Evolutionary conservation across 2,888 invertebrate species (phyloP).

Genomic region (Drosophila ochracea): DNA sequence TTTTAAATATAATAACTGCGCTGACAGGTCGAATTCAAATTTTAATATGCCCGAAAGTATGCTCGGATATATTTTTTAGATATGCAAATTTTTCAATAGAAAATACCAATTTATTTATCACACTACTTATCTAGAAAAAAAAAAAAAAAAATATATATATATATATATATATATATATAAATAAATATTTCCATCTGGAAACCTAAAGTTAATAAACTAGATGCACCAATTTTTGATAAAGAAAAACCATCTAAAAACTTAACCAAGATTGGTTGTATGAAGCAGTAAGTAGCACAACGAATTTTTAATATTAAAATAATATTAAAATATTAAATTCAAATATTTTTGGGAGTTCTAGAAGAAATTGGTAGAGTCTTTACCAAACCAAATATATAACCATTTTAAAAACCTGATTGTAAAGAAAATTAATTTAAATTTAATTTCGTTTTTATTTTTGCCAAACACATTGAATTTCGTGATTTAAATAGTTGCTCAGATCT

Average conservation of each 20-base stretch:
- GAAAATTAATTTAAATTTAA: background rate
- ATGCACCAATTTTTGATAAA: background rate
- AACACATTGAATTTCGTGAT: background rate
- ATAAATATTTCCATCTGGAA: background rate
- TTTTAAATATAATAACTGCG: background rate
- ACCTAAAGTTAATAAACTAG: too few species aligned
- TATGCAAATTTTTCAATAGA: background rate
- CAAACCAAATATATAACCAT: background rate
- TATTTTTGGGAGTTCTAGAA: background rate
- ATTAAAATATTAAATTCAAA: background rate
- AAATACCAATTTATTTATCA: background rate
- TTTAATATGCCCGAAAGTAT: conserved; percentile 49
- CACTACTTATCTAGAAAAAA: background rate
- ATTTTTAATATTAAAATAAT: background rate
- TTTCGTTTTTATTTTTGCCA: background rate
- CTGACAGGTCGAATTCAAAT: background rate
- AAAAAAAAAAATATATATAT: background rate
- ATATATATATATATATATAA: background rate
- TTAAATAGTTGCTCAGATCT: background rate
- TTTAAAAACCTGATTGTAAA: background rate
- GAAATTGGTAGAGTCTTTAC: background rate
- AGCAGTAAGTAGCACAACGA: background rate
- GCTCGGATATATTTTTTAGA: conserved; percentile 12
- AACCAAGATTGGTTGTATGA: background rate
- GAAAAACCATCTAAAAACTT: background rate